Evolutionary conservation across 2,797 vertebrate species (phyloP).

Genomic region (Hippopotamyrus pictus): DNA sequence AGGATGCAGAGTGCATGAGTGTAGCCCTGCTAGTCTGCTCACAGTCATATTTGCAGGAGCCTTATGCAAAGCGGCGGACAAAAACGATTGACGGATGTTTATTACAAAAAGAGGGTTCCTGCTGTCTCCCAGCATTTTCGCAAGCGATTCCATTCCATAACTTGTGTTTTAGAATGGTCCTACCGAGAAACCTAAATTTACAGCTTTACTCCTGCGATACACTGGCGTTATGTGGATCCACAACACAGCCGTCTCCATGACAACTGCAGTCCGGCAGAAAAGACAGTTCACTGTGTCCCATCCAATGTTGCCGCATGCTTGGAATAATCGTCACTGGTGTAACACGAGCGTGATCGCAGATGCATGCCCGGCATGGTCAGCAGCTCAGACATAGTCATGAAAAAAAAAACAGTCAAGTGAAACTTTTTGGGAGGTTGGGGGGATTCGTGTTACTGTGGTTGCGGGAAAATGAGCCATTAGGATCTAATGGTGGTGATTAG

Average conservation of each 20-base stretch:
- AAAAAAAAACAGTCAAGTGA: background rate
- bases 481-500: slow-evolving; percentile 59
- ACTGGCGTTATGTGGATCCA: background rate
- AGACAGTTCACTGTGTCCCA: slow-evolving; percentile 1
- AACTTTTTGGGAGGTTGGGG: background rate
- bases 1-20: background rate
- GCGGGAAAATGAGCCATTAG: slow-evolving; percentile 34
- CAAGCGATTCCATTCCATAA: background rate
- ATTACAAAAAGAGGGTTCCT: background rate
- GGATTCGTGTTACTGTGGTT: background rate
- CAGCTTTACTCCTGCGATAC: slow-evolving; percentile 1
- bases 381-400: background rate
- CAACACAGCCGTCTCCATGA: slow-evolving; percentile 8
- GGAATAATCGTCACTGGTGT: background rate
- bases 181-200: background rate
- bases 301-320: background rate
- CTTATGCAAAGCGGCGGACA: background rate
- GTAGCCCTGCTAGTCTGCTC: background rate
- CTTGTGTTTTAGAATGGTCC: background rate
- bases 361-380: background rate
- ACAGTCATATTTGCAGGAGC: background rate
- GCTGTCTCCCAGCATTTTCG: background rate
- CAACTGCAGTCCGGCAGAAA: background rate
- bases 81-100: background rate
- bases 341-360: background rate